Evolutionary conservation across 2,888 invertebrate genomes (phyloP), one percentile per base, ranked within the genome.

Genomic region (Mystacides longicornis): DNA sequence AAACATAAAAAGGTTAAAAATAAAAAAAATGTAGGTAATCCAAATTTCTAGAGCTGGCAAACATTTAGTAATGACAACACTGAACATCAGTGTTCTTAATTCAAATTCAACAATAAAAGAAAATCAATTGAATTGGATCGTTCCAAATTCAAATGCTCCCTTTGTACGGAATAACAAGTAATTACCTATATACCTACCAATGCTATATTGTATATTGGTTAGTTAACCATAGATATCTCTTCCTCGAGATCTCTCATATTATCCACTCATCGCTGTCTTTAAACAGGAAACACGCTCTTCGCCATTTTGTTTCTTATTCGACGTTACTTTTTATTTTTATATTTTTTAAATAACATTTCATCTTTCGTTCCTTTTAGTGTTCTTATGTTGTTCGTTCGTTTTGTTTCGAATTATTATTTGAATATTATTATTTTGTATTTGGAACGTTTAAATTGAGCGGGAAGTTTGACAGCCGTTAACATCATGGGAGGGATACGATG

Each of bases 391-490:
- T 53, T 53, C 53, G 50, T 57, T 16, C 54, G 54, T 51, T 54
- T 53, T 46, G 57, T 57, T 57, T 49, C 50, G 11, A 27, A 27
- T 27, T 27, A 27, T 27, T 27, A 27, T 27, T 27, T n/a, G 11
- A 5, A 27, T 27, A 27, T 37, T 37, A 37, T 14, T 37, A 27
- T 37, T 37, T 37, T 37, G 16, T n/a, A 37, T 37, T 37, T 37
- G 7, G 37, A 37, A 57, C 37, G 52, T 57, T 57, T 49, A 57
- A 57, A 57, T 57, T 54, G 57, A 57, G 57, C 57, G 57, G 54
- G 51, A 54, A 54, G 54, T 57, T 57, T 57, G 57, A 57, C 57
- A 54, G 54, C 45, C 57, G 57, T 49, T 45, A 57, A 54, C 57
- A 42, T 51, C 20, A 54, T 57, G 57, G 57, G 57, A 57, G 57